These are phyloP conservation scores for Hydrotaea diabolus DNA, from an alignment of 2,888 invertebrate genomes.

Conservation along the genomic window DNA sequence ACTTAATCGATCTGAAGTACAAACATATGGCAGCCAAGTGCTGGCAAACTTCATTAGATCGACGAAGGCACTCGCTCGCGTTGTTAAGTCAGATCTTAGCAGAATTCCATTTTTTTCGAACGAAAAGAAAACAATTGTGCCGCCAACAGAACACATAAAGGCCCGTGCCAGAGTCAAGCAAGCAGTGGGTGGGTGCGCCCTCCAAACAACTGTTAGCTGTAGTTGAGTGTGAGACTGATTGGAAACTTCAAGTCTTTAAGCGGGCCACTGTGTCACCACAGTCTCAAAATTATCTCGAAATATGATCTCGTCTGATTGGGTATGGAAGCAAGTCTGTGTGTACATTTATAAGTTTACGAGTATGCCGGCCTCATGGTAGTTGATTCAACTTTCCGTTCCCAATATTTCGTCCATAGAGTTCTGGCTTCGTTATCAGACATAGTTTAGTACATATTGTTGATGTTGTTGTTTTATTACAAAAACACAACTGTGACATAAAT, in stretches of 20 bases:
- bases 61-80: no score
- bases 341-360: not conserved
- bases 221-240: not conserved
- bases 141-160: not conserved
- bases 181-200: not conserved
- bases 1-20: conserved; percentile 61
- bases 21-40: conserved; percentile 50
- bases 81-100: not conserved
- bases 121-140: not conserved
- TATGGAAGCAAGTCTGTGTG: not conserved
- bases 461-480: not conserved
- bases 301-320: not conserved
- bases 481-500: conserved; percentile 25
- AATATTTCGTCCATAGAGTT: conserved; percentile 11
- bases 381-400: conserved; percentile 1
- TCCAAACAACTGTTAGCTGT: not conserved
- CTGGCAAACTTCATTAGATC: no score
- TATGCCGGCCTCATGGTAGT: not conserved
- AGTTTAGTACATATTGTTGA: no score
- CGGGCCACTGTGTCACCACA: not conserved
- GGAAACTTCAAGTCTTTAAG: not conserved
- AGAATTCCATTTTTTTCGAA: not conserved
- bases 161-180: not conserved
- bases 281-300: not conserved
- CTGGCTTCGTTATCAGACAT: conserved; percentile 2